These are phyloP conservation scores for Cynocephalus volans DNA, from an alignment of 2,113 vertebrate species.

Conservation along the genomic window DNA sequence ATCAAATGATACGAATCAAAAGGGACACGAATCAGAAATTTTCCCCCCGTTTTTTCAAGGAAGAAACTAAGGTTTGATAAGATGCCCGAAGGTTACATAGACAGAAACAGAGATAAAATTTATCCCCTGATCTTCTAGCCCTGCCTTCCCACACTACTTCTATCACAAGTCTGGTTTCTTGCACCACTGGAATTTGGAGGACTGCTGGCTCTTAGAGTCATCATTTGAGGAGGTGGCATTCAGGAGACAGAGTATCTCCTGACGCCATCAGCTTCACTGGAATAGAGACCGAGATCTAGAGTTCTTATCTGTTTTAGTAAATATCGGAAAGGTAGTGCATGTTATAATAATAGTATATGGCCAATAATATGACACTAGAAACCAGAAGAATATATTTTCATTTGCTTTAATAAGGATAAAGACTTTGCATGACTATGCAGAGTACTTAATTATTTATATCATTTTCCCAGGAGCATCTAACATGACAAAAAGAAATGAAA, in stretches of 20 bases:
- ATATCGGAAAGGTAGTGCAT: not conserved
- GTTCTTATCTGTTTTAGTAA: slow-evolving; percentile 44
- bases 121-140: not conserved
- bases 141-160: not conserved
- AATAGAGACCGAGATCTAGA: slow-evolving; percentile 17
- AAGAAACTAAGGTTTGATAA: not conserved
- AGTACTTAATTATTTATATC: not conserved
- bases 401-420: slow-evolving; percentile 57
- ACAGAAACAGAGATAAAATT: not conserved
- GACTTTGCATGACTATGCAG: not conserved
- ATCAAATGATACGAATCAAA: not conserved
- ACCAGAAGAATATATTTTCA: not conserved
- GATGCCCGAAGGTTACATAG: not conserved
- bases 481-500: not conserved
- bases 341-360: not conserved
- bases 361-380: not conserved
- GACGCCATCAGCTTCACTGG: not conserved
- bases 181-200: not conserved
- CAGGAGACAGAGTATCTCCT: not conserved
- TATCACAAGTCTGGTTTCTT: not conserved
- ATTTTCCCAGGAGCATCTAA: slow-evolving; percentile 23
- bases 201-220: not conserved
- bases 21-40: not conserved
- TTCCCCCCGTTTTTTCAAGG: not conserved
- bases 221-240: not conserved